phyloP scores from a whole-genome alignment of 2,113 vertebrate species.

The Hyla sarda region DNA sequence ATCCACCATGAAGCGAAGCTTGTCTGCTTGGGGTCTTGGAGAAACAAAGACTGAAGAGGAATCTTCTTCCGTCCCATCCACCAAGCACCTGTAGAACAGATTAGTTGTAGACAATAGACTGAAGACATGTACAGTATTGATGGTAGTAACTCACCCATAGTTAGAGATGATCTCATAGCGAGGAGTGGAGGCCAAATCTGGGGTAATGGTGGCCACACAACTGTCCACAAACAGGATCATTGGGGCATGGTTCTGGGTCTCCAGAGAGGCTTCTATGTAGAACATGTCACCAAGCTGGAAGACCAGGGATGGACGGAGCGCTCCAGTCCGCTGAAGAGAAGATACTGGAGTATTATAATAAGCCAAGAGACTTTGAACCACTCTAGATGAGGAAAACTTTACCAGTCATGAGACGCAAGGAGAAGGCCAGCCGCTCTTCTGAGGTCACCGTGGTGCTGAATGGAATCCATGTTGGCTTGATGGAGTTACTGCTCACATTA shows the following conservation, averaged over 20 bases:
- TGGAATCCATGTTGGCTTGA: constrained; percentile 77
- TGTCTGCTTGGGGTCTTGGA: constrained; percentile 57
- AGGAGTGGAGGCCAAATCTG: constrained; percentile 48
- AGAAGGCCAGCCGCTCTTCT: constrained; percentile 71
- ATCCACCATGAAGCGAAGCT: constrained; percentile 62
- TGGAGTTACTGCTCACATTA: constrained; percentile 72
- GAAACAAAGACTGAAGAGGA: constrained; percentile 65
- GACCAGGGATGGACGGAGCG: not conserved
- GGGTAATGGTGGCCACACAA: constrained; percentile 70
- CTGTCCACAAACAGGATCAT: constrained; percentile 70
- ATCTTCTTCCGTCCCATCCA: constrained; percentile 60
- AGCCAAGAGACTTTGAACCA: no score
- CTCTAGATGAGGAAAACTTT: no score
- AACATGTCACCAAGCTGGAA: not conserved
- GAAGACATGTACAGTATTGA: not conserved
- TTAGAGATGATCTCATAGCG: constrained; percentile 68
- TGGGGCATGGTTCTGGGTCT: constrained; percentile 58
- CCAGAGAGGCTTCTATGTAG: constrained; percentile 56
- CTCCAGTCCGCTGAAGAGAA: constrained; percentile 21
- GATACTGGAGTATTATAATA: fast-evolving
- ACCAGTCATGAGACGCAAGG: constrained; percentile 76
- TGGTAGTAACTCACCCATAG: constrained; percentile 59
- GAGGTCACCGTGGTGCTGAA: constrained; percentile 65
- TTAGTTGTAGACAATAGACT: not conserved
- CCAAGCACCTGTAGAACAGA: constrained; percentile 61